Conservation (phyloP, 2,797 vertebrate species). For the Clarias pachynema region DNA sequence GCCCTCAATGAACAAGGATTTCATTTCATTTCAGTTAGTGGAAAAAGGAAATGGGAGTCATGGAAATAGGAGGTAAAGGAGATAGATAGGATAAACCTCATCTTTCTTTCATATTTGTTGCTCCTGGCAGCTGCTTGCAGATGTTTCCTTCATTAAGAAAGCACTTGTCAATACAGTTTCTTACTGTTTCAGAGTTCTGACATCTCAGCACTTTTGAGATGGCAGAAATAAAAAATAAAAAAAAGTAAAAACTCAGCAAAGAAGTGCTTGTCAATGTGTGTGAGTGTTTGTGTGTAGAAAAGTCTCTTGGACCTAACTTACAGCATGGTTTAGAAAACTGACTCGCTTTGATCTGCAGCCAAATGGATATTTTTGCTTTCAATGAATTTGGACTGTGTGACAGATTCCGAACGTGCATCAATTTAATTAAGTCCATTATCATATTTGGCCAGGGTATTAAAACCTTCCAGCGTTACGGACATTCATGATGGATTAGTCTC, state of each 20-base stretch:
- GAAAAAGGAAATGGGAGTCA: slow-evolving; percentile 47
- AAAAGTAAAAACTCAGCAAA: slow-evolving; percentile 14
- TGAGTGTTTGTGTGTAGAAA: not conserved
- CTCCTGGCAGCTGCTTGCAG: not conserved
- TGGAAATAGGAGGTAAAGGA: not conserved
- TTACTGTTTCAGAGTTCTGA: no score
- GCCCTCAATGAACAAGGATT: slow-evolving; percentile 67
- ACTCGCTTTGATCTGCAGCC: slow-evolving; percentile 47
- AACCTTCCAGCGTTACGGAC: slow-evolving; percentile 9
- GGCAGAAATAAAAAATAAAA: not conserved
- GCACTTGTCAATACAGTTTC: not conserved
- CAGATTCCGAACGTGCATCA: slow-evolving; percentile 45
- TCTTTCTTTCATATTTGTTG: not conserved
- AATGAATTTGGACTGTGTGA: slow-evolving; percentile 34
- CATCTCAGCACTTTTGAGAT: slow-evolving; percentile 5
- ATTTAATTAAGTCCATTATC: slow-evolving; percentile 47
- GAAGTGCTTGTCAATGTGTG: not conserved
- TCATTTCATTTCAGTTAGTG: slow-evolving; percentile 61
- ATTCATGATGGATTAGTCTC: slow-evolving; percentile 52
- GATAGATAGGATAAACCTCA: slow-evolving; percentile 41
- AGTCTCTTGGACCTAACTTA: not conserved
- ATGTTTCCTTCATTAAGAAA: not conserved
- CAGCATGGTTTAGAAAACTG: not conserved
- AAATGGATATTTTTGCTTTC: slow-evolving; percentile 32
- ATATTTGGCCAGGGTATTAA: slow-evolving; percentile 23